Percentiles rank a stretch among this genome's conserved stretches.
These are phyloP conservation scores for Paramuricea clavata DNA, from an alignment of 92 coral and sea anemone species.

Conservation along the genomic window DNA sequence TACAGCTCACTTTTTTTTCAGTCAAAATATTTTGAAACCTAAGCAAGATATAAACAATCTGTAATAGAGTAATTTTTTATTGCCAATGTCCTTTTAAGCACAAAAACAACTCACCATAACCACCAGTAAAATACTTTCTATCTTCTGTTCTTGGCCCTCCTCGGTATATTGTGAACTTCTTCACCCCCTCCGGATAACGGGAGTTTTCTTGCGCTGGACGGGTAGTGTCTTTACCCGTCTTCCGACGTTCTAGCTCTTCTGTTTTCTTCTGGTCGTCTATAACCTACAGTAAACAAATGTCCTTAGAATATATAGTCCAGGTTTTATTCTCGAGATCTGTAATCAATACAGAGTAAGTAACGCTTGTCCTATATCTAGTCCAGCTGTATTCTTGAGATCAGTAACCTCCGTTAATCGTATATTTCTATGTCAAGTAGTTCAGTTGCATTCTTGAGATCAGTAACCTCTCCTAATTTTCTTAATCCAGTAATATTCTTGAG, in stretches of 20 bases:
- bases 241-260: conserved; percentile 83
- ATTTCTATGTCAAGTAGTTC: background rate
- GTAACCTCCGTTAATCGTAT: background rate
- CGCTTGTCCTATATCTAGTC: too few species aligned
- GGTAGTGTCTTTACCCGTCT: conserved; percentile 53
- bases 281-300: conserved; percentile 59
- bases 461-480: too few species aligned
- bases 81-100: too few species aligned
- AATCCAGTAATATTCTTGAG: background rate
- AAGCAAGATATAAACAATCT: too few species aligned
- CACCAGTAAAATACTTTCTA: conserved; percentile 15
- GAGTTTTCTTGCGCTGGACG: conserved; percentile 60
- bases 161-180: conserved; percentile 73
- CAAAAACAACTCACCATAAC: conserved; percentile 27
- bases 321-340: too few species aligned
- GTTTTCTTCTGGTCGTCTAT: conserved; percentile 95
- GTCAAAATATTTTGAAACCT: too few species aligned
- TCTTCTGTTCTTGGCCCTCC: conserved; percentile 33
- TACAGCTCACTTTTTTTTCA: too few species aligned
- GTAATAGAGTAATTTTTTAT: too few species aligned
- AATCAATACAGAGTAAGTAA: too few species aligned
- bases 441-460: background rate
- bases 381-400: too few species aligned
- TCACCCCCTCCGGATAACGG: conserved; percentile 94
- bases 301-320: background rate